Evolutionary conservation across 2,888 invertebrate genomes (phyloP).

Genomic region (Ferrisia virgata): DNA sequence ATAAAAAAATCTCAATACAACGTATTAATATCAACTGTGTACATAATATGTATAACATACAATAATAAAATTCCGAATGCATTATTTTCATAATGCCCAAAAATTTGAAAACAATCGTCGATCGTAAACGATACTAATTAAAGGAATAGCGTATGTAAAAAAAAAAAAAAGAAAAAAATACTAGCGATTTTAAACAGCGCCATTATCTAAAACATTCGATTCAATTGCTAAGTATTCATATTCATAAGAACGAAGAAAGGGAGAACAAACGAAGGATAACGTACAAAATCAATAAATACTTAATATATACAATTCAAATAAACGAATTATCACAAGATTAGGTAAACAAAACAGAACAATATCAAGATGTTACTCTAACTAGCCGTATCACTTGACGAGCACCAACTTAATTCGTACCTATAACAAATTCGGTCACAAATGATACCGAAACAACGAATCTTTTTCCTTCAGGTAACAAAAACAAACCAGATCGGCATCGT

Average conservation of each 20-base stretch:
- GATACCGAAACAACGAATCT: background rate
- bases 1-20: conserved; percentile 15
- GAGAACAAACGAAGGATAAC: background rate
- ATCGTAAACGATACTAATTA: background rate
- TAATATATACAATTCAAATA: background rate
- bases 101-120: background rate
- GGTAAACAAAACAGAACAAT: conserved; percentile 24
- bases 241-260: background rate
- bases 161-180: background rate
- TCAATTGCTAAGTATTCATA: background rate
- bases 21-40: conserved; percentile 42
- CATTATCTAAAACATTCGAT: background rate
- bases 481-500: background rate
- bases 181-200: background rate
- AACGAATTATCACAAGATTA: conserved; percentile 11
- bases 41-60: conserved; percentile 47
- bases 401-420: conserved; percentile 1
- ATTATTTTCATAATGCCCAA: conserved; percentile 42
- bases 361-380: background rate
- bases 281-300: background rate
- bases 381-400: background rate
- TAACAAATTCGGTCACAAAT: background rate
- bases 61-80: conserved; percentile 44
- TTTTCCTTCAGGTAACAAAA: background rate
- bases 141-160: background rate